Evolutionary conservation across 2,113 vertebrate genomes (phyloP), one percentile per base, ranked within the genome.

Genomic region (Strigops habroptila): DNA sequence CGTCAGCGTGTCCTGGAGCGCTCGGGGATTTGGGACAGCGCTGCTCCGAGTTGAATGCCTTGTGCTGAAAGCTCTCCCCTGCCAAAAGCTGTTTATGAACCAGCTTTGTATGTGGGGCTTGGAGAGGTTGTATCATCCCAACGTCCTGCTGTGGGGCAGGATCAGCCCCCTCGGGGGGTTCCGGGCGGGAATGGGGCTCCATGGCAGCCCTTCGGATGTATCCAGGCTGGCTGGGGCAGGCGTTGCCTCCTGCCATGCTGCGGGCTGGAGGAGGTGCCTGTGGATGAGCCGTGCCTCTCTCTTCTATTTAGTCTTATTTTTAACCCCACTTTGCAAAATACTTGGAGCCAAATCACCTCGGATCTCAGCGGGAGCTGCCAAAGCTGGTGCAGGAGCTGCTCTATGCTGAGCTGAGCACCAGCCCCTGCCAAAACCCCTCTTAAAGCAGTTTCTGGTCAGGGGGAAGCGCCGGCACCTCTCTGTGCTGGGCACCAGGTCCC

Each of bases 121-220:
- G 7, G 5, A 11, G 83, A 37, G 59, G 30, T 23, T 68, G 43
- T 16, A 53, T 0, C 37, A 5, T 5, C 64, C 39, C 48, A 0
- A 4, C 3, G 1, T 27, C 53, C 41, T 0, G 24, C 76, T 2
- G 44, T 1, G 6, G 78, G 82, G 35, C 90, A 14, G 57, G 12
- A 22, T 8, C 4, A 2, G 39, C 5, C 82, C 69, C 77, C 24
- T 3, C 3, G 1, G 33, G 5, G 2, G 22, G 4, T 35, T 15
- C 24, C 3, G 37, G 28, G 31, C 23, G 39, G 31, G 11, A 13
- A 11, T 3, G 3, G 41, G 44, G 43, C 41, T 49, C 48, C 5
- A 5, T 49, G 59, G 86, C 43, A 37, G 19, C 69, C 46, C 90
- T 77, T 33, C 0, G n/a, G 28, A 46, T 6, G 3, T 9, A 8